Percentiles rank a stretch among this genome's conserved stretches.
phyloP scores from a whole-genome alignment of 2,888 invertebrate species.

The Chrysina gloriosa region DNA sequence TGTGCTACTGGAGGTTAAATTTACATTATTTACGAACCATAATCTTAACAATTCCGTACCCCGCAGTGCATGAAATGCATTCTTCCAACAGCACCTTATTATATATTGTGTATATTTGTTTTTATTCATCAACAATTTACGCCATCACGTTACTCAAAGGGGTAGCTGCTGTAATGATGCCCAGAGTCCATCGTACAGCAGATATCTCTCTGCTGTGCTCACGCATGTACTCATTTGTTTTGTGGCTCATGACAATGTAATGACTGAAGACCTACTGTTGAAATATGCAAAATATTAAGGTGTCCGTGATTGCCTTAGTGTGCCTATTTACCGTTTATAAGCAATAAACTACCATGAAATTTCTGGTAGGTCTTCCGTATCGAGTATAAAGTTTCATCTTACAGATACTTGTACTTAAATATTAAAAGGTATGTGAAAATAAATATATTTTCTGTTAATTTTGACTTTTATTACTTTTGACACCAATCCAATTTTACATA shows the following conservation, averaged over 20 bases:
- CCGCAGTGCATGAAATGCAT: background rate
- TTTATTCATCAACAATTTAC: background rate
- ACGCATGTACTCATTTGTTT: slow-evolving; percentile 12
- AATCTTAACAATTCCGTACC: too few relatives aligned
- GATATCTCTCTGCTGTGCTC: background rate
- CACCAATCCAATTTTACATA: too few relatives aligned
- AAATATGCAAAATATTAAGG: background rate
- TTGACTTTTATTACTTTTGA: too few relatives aligned
- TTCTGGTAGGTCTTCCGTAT: background rate
- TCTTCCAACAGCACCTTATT: background rate
- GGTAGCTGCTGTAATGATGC: background rate
- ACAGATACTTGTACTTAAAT: slow-evolving; percentile 40
- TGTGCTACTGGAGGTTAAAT: too few relatives aligned
- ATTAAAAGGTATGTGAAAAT: slow-evolving; percentile 19
- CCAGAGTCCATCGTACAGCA: background rate
- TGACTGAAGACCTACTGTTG: slow-evolving; percentile 5
- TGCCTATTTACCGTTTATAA: slow-evolving; percentile 12
- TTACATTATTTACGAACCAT: too few relatives aligned
- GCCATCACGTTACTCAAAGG: background rate
- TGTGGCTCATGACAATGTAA: slow-evolving; percentile 20
- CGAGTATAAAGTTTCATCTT: slow-evolving; percentile 12
- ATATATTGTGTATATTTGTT: background rate
- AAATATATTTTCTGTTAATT: slow-evolving; percentile 41
- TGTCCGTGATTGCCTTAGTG: slow-evolving; percentile 14
- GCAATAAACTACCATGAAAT: slow-evolving; percentile 13